Evolutionary conservation across 1,140 invertebrate species (phyloP), one percentile per base, ranked within the genome.

Genomic region (Drosophila kurseongensis): DNA sequence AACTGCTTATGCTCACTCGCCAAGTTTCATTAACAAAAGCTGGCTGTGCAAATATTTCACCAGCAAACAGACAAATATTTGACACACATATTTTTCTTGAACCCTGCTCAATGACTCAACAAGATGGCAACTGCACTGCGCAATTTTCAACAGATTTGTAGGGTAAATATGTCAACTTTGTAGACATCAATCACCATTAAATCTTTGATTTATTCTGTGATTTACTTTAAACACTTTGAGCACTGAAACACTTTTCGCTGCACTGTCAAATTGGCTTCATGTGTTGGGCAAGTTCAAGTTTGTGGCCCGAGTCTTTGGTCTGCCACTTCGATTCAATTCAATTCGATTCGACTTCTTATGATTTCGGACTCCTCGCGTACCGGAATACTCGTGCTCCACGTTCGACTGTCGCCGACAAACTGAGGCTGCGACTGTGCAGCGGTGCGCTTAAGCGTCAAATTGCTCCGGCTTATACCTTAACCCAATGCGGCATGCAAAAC

Each of bases 371-470:
- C 48, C 27, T 45, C 54, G 79, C 80, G 69, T 78, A 71, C 48
- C 73, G 57, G 63, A 76, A 71, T 48, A n/a, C 16, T 36, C 79
- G 73, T 91, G 90, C 61, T 90, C 79, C 90, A 68, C 82, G 79
- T 91, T 75, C 69, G 82, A 84, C 82, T 78, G 89, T 91, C 77
- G 82, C 68, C 85, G 80, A 72, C 61, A 71, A 83, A 91, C 90
- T 91, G 90, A 91, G 67, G 81, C 90, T 91, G 90, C 47, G 63
- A 59, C 77, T 72, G 61, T 79, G 68, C 80, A 80, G 61, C 82
- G 56, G 57, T 65, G 83, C 82, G 82, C 75, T 91, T 91, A 91
- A 90, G 90, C 90, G 76, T 90, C 82, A 91, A 91, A 91, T 90
- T 76, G 83, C 63, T 75, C 75, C 78, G 78, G 68, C 47, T 60